phyloP scores from a whole-genome alignment of 2,797 vertebrate species.

The Poecilia picta region DNA sequence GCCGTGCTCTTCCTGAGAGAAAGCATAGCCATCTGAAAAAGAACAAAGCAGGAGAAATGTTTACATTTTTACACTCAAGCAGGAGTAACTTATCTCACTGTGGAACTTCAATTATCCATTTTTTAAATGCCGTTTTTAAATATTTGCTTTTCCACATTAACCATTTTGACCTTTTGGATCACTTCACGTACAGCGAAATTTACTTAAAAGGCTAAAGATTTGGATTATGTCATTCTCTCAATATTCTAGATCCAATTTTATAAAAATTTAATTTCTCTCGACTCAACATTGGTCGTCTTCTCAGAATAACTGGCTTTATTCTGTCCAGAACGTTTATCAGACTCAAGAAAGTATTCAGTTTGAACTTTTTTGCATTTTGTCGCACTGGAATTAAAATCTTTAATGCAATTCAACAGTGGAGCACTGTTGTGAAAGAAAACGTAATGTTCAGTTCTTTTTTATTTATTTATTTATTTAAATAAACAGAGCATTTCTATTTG shows the following conservation, averaged over 20 bases:
- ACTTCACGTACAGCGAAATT: not conserved
- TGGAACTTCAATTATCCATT: not conserved
- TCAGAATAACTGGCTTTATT: not conserved
- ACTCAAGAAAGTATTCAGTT: not conserved
- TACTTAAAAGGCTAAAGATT: not conserved
- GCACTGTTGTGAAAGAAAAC: not conserved
- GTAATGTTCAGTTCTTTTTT: not conserved
- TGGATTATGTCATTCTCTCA: not conserved
- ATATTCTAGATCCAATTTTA: not conserved
- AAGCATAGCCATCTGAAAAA: constrained; percentile 94
- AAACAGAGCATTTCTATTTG: not conserved
- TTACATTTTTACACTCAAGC: not conserved
- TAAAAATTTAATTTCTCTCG: not conserved
- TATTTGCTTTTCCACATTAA: not conserved
- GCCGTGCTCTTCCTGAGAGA: constrained; percentile 98
- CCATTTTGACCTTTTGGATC: not conserved
- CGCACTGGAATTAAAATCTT: not conserved
- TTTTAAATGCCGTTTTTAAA: not conserved
- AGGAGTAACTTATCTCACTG: not conserved
- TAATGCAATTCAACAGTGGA: not conserved
- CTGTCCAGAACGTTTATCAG: not conserved
- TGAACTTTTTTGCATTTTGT: not conserved
- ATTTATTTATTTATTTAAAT: no score
- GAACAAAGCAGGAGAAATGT: constrained; percentile 27
- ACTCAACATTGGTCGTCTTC: not conserved